Evolutionary conservation across 2,888 invertebrate species (phyloP), one percentile per base, ranked within the genome.

Genomic region (Furcula furcula): DNA sequence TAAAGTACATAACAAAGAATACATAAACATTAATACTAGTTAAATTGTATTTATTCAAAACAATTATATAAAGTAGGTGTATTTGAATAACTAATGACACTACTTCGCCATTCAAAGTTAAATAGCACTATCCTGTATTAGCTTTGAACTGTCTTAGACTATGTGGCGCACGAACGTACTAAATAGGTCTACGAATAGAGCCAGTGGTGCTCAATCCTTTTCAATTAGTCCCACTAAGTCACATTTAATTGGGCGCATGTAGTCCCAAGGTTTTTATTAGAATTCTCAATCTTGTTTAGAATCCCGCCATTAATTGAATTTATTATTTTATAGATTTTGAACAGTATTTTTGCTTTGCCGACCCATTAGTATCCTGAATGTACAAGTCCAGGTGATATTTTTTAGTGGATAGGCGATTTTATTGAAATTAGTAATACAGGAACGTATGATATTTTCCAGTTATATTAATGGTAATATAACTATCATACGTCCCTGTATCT

Each of bases 361-460:
- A 30, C 16, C 29, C 20, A 15, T 34, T 30, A 20, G 34, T 34
- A 9, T n/a, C 12, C 23, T 29, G 19, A 31, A 30, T n/a, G 1
- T 18, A 3, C 15, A 18, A 9, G 28, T 21, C 10, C 10, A 0
- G 2, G 10, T 22, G 10, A 22, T n/a, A n/a, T 4, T 22, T 22
- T 21, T 22, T 22, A 20, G 9, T 9, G 29, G 36, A 32, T 23
- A n/a, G n/a, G n/a, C n/a, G n/a, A n/a, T n/a, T n/a, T n/a, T n/a
- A n/a, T n/a, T n/a, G n/a, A n/a, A n/a, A n/a, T n/a, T n/a, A n/a
- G n/a, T n/a, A n/a, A n/a, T n/a, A n/a, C n/a, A n/a, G n/a, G n/a
- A n/a, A n/a, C n/a, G n/a, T n/a, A n/a, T n/a, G n/a, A n/a, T n/a
- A n/a, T n/a, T n/a, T n/a, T n/a, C n/a, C n/a, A n/a, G n/a, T n/a